Evolutionary conservation across 2,888 invertebrate species (phyloP), one percentile per base, ranked within the genome.

Genomic region (Trachelus stipa): DNA sequence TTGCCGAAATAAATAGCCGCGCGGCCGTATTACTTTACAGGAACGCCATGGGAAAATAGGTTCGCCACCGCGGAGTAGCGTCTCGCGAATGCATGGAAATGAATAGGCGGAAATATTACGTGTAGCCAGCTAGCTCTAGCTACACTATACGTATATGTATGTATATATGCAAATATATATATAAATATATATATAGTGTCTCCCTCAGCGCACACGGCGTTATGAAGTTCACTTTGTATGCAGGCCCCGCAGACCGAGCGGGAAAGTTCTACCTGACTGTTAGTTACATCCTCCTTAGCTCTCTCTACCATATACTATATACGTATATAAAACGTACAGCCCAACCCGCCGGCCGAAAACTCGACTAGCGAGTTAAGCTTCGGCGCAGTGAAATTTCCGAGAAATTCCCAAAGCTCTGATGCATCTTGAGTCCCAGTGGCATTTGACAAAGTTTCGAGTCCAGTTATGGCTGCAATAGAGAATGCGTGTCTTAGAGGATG

Each of bases 41-140:
- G 79, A 76, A 80, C 78, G 76, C 74, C 34, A 69, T 34, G 76
- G 76, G 81, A 81, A 83, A 86, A 86, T 85, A 80, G 82, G 81
- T 77, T 82, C 77, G 77, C 80, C 80, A 40, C n/a, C 71, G 34
- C 71, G 74, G 76, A 34, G 75, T 69, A 71, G 74, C 77, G 76
- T 69, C 80, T 77, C 34, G 82, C 81, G 80, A 85, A 79, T 83
- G 80, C 80, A 82, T 81, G 82, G 81, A 82, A 83, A 85, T 79
- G 85, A 85, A 85, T 81, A 81, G 81, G 81, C 82, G 85, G 84
- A 86, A 86, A 85, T 86, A 86, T 86, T 84, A 83, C 81, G 84
- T 78, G 78, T 76, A 78, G 78, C 75, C 75, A 77, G 74, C 75
- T 78, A 78, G 75, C 33, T 56, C 33, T 56, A 2, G 56, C 9